Conservation (phyloP, 2,888 invertebrate genomes). For the Cosmorhoe ocellata region DNA sequence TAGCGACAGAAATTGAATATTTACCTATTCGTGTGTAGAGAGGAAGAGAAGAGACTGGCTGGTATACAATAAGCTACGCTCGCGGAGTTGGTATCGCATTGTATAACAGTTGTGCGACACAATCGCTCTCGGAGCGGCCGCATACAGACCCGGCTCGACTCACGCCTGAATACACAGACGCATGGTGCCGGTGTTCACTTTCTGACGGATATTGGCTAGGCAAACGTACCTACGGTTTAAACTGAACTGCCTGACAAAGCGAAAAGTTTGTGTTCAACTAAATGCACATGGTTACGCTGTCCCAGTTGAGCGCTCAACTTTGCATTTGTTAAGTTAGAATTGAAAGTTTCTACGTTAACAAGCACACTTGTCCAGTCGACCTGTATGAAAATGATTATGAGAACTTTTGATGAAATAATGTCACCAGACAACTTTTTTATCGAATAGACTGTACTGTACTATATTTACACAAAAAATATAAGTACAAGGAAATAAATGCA, state of each 20-base stretch:
- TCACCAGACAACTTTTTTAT: no score
- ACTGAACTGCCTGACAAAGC: constrained; percentile 69
- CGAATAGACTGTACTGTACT: no score
- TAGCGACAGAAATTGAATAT: constrained; percentile 51
- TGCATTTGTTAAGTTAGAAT: constrained; percentile 62
- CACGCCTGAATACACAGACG: constrained; percentile 59
- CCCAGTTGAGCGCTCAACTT: constrained; percentile 61
- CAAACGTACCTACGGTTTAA: constrained; percentile 55
- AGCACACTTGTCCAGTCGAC: constrained; percentile 35
- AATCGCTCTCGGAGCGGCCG: constrained; percentile 41
- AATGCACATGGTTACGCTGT: constrained; percentile 60
- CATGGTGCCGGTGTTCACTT: constrained; percentile 45
- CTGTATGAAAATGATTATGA: constrained; percentile 11
- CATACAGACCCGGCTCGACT: constrained; percentile 33
- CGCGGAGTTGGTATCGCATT: constrained; percentile 59
- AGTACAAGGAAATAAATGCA: no score
- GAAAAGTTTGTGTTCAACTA: constrained; percentile 71
- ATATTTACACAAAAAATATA: no score
- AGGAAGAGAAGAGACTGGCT: constrained; percentile 41
- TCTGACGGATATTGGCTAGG: constrained; percentile 68
- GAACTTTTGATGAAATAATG: no score
- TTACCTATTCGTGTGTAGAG: constrained; percentile 44
- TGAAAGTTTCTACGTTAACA: constrained; percentile 49
- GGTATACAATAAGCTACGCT: constrained; percentile 50
- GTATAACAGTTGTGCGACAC: constrained; percentile 41